phyloP scores from a whole-genome alignment of 1,140 invertebrate genomes.

The Pachypsylla venusta region DNA sequence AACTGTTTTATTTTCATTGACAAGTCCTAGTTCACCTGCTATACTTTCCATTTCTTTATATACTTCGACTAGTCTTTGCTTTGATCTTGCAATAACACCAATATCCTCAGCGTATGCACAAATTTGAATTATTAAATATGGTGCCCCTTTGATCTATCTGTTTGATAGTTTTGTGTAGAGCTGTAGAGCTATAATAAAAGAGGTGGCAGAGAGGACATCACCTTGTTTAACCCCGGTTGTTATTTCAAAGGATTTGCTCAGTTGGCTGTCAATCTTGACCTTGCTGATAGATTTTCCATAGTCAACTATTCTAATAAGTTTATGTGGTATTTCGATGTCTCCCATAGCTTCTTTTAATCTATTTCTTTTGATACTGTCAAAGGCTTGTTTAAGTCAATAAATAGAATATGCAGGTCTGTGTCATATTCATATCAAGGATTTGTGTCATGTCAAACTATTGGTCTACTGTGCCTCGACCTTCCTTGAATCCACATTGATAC shows the following conservation, averaged over 20 bases:
- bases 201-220: neutral
- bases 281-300: too few relatives aligned
- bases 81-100: too few relatives aligned
- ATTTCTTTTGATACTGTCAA: neutral
- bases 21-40: neutral
- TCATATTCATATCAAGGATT: neutral
- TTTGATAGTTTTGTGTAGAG: slow-evolving; percentile 1
- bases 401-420: neutral
- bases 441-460: neutral
- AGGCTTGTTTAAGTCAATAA: neutral
- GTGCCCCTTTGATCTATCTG: neutral
- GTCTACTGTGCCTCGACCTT: neutral
- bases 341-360: neutral
- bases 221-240: neutral
- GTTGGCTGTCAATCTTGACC: neutral
- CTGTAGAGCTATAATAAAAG: neutral
- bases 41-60: neutral
- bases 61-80: neutral
- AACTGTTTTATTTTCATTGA: neutral
- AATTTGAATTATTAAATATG: too few relatives aligned
- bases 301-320: too few relatives aligned
- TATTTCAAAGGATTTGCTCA: neutral
- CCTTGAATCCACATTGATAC: too few relatives aligned
- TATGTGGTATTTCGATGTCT: neutral
- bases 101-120: too few relatives aligned